These are phyloP conservation scores for Formica exsecta DNA, from an alignment of 1,140 invertebrate genomes.

Conservation along the genomic window DNA sequence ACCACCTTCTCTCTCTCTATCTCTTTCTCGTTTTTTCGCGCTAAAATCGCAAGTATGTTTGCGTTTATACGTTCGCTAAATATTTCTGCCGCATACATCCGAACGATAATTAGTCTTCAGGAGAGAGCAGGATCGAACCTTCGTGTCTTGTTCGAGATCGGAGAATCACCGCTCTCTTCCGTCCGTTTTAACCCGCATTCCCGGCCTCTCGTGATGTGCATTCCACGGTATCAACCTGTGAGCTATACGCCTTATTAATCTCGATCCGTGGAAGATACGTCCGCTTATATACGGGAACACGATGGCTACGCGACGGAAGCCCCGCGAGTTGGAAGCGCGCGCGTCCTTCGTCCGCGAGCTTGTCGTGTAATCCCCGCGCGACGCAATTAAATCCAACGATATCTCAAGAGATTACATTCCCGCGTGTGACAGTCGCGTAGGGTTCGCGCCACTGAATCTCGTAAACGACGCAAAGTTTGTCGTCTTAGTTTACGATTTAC, in stretches of 20 bases:
- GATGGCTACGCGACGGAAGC: constrained; percentile 45
- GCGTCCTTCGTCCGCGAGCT: constrained; percentile 17
- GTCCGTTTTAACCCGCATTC: constrained; percentile 25
- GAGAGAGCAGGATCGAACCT: constrained; percentile 16
- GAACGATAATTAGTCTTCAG: constrained; percentile 62
- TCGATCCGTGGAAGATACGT: constrained; percentile 47
- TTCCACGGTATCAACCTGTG: constrained; percentile 55
- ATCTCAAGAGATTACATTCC: constrained; percentile 46
- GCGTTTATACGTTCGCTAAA: neutral
- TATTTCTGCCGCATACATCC: constrained; percentile 34
- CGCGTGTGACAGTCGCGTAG: neutral
- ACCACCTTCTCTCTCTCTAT: constrained; percentile 4
- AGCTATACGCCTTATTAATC: constrained; percentile 60
- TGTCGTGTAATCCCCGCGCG: constrained; percentile 43
- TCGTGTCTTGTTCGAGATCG: constrained; percentile 35
- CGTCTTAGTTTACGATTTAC: constrained; percentile 23
- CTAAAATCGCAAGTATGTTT: neutral
- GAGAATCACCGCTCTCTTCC: constrained; percentile 34
- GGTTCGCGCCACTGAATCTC: constrained; percentile 33
- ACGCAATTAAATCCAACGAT: constrained; percentile 52
- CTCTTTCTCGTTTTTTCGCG: neutral
- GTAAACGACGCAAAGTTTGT: constrained; percentile 23
- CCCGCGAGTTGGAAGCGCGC: constrained; percentile 12
- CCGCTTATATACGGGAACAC: neutral
- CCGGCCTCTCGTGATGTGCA: constrained; percentile 31